These are phyloP conservation scores for Sorex araneus DNA, from an alignment of 2,113 vertebrate species.

Conservation along the genomic window DNA sequence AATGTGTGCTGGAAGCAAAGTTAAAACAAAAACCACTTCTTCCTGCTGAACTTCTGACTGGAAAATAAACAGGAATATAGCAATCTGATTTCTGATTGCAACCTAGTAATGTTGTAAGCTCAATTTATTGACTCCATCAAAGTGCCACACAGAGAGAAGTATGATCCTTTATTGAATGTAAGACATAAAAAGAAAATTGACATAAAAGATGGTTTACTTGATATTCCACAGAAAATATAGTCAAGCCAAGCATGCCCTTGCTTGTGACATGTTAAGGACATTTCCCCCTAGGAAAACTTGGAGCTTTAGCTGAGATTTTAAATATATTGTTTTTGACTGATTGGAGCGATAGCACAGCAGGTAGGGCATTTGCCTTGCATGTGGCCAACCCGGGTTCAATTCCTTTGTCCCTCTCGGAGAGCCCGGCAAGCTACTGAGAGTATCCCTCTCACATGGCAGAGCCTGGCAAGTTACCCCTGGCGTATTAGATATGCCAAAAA, in stretches of 20 bases:
- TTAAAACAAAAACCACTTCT: conserved; percentile 26
- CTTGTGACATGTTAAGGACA: conserved; percentile 9
- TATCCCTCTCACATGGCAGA: no score
- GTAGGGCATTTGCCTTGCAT: no score
- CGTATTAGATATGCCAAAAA: no score
- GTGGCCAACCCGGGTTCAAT: no score
- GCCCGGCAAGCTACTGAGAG: no score
- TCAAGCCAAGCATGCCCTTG: conserved; percentile 36
- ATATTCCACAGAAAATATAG: conserved; percentile 44
- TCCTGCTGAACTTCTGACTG: neutral
- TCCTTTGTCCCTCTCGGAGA: no score
- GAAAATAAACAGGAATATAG: neutral
- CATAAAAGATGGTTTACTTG: conserved; percentile 65
- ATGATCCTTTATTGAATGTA: neutral
- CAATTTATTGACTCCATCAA: conserved; percentile 57
- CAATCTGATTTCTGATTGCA: conserved; percentile 36
- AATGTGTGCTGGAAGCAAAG: neutral
- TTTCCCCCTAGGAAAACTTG: neutral
- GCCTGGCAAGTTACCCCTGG: no score
- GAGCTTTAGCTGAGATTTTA: conserved; percentile 20
- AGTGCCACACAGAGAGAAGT: conserved; percentile 36
- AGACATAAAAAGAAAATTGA: conserved; percentile 44
- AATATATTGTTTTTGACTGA: conserved; percentile 9
- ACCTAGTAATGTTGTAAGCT: conserved; percentile 51
- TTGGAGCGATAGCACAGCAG: no score